phyloP scores from a whole-genome alignment of 2,888 invertebrate species.

The Entomobrya multifasciata region DNA sequence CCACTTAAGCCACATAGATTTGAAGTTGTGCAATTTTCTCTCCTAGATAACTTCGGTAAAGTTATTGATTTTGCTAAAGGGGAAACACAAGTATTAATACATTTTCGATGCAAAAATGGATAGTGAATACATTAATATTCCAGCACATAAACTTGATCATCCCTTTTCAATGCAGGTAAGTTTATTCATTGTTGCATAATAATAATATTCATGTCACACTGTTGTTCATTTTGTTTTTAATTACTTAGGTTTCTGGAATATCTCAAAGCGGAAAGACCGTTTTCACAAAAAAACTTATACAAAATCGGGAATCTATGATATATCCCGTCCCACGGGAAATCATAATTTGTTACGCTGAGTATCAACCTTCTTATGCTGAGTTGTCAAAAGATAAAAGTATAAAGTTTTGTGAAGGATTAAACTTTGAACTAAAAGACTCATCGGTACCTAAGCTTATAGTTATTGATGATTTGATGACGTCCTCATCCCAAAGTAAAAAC shows the following conservation, averaged over 20 bases:
- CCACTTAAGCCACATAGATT: neutral
- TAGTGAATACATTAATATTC: neutral
- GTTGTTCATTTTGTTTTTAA: neutral
- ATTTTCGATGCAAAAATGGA: constrained; percentile 11
- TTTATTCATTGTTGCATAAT: neutral
- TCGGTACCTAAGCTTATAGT: constrained; percentile 2
- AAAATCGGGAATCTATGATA: constrained; percentile 11
- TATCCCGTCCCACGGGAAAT: neutral
- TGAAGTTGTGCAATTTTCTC: neutral
- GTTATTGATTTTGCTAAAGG: neutral
- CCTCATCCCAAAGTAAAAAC: neutral
- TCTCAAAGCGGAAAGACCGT: constrained; percentile 47
- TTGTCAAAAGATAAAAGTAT: neutral
- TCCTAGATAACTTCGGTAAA: neutral
- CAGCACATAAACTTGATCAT: constrained; percentile 23
- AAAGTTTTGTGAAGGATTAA: constrained; percentile 30
- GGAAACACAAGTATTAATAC: neutral
- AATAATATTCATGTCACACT: neutral
- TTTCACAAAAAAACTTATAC: constrained; percentile 29
- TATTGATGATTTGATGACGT: constrained; percentile 65
- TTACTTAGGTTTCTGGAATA: constrained; percentile 43
- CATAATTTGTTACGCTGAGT: constrained; percentile 33
- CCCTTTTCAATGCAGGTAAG: constrained; percentile 49
- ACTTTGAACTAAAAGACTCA: neutral
- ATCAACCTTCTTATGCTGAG: constrained; percentile 27